A percentile compares a stretch with the other conserved stretches of the same genome.
These are phyloP conservation scores for Vespertilio murinus DNA, from an alignment of 2,797 vertebrate species.

Conservation along the genomic window DNA sequence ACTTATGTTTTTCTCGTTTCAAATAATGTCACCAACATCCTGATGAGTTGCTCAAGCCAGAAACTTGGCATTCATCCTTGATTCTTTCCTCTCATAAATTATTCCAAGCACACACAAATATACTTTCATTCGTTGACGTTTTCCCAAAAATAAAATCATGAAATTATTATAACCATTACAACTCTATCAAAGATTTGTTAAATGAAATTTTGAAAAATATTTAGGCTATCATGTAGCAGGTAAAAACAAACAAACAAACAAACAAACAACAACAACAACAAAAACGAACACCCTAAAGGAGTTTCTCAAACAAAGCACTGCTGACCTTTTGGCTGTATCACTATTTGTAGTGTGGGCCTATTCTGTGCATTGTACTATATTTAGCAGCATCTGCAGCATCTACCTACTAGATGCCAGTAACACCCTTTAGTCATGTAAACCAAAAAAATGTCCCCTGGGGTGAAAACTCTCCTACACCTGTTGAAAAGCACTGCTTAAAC, in stretches of 20 bases:
- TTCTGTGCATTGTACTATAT: background rate
- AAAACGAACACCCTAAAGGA: background rate
- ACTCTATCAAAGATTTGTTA: background rate
- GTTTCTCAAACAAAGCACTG: background rate
- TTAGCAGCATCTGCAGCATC: background rate
- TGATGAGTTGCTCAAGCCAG: background rate
- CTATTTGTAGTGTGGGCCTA: background rate
- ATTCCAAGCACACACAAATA: background rate
- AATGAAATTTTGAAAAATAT: slow-evolving; percentile 35
- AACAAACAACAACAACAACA: background rate
- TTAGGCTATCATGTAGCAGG: background rate
- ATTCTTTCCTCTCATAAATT: slow-evolving; percentile 20
- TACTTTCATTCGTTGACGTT: background rate
- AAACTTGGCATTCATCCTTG: background rate
- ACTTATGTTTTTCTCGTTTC: background rate
- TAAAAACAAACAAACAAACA: background rate
- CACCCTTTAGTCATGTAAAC: background rate
- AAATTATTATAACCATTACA: slow-evolving; percentile 8
- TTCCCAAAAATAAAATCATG: slow-evolving; percentile 36
- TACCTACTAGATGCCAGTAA: background rate
- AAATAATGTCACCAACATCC: background rate
- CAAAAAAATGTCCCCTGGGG: background rate
- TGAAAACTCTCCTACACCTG: background rate
- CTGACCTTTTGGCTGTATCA: background rate
- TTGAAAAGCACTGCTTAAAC: background rate